Evolutionary conservation across 2,797 vertebrate species (phyloP), one percentile per base, ranked within the genome.

Genomic region (Pangasius macronema): DNA sequence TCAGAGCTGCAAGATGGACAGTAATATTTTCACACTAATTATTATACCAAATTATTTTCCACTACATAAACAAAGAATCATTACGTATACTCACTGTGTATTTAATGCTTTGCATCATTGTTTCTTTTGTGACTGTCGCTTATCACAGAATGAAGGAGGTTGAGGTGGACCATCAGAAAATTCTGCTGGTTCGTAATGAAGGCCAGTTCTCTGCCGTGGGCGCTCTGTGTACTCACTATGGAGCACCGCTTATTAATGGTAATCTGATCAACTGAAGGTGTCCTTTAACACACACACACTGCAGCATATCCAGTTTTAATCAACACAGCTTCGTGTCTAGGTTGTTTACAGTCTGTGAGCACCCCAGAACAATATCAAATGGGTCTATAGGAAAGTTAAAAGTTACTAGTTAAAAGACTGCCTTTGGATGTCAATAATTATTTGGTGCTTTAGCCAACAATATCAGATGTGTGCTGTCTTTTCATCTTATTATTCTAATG

Each of bases 181-280:
- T 98, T 89, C 91, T 98, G 85, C 91, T 98, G 86, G 94, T 97
- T 84, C 94, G 95, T 59, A 96, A 92, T 42, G 91, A 87, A 77
- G 96, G 92, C 72, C 93, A 92, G 88, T 97, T 97, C 93, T 94
- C 89, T 0, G 97, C 97, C 2, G 84, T 98, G 27, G 97, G 97
- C 68, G 95, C 93, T 93, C 92, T 61, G 85, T 98, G 97, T 84
- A 93, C 97, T 24, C 97, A 98, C 86, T 96, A 96, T 0, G 96
- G 95, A 0, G 97, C 95, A 7, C 96, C 97, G 0, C 95, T 98
- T 59, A 91, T 95, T 89, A 97, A 96, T 96, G 97, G 97, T 97
- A 94, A 92, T 84, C 30, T 39, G 8, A 61, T 87, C 11, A 2
- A 2, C 63, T 68, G 11, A 42, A 33, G 9, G 14, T 11, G 14